Conservation (phyloP, 2,888 invertebrate genomes). For the Hirtodrosophila alboralis region DNA sequence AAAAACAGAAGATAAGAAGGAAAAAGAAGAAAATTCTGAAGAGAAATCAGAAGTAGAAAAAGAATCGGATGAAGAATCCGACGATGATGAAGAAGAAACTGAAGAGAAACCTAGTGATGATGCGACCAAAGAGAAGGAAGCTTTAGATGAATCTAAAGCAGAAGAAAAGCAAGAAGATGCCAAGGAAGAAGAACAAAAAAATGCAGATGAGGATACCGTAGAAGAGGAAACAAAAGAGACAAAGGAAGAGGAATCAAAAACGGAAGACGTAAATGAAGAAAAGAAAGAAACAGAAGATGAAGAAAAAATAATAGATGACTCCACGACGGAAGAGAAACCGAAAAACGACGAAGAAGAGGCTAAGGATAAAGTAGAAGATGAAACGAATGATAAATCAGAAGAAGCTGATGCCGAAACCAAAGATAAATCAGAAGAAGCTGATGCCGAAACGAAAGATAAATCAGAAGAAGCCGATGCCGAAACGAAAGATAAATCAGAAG, state of each 20-base stretch:
- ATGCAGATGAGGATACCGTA: slow-evolving; percentile 12
- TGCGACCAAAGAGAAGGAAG: slow-evolving; percentile 16
- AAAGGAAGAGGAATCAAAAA: not conserved
- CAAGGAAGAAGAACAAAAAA: slow-evolving; percentile 22
- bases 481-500: not conserved
- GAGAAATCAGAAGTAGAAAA: slow-evolving; percentile 8
- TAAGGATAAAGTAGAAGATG: slow-evolving; percentile 1
- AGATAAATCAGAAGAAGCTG: slow-evolving; percentile 5
- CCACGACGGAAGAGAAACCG: slow-evolving; percentile 1
- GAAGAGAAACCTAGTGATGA: slow-evolving; percentile 9
- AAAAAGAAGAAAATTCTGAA: slow-evolving; percentile 15
- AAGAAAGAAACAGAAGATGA: no score
- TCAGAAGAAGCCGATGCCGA: slow-evolving; percentile 1
- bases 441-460: slow-evolving; percentile 11
- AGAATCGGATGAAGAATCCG: slow-evolving; percentile 19
- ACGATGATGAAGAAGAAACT: slow-evolving; percentile 7
- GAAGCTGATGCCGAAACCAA: slow-evolving; percentile 1
- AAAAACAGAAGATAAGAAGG: slow-evolving; percentile 6
- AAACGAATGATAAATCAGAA: slow-evolving; percentile 3
- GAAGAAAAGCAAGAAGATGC: slow-evolving; percentile 23
- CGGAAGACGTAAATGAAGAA: slow-evolving; percentile 3
- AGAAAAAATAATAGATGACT: not conserved
- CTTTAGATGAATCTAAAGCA: slow-evolving; percentile 8
- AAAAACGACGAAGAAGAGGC: slow-evolving; percentile 1
- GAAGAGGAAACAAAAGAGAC: slow-evolving; percentile 3